A percentile compares a stretch with the other conserved stretches of the same genome.
Evolutionary conservation across 2,797 vertebrate species (phyloP).

Genomic region (Gymnothorax reevesii): DNA sequence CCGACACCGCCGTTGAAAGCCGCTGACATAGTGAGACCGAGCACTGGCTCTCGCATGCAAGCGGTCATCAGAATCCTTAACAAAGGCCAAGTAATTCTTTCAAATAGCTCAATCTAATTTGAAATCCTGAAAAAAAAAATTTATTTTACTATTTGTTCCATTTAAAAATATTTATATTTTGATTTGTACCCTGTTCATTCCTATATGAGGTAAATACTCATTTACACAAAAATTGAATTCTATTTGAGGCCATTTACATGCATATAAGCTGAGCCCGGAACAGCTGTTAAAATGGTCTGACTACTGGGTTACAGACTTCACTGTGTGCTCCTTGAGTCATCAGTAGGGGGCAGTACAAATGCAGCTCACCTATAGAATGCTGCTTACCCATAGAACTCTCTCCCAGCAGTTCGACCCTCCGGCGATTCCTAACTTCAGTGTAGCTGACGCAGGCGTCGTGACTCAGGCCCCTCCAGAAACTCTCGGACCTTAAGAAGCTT

Average conservation of each 20-base stretch:
- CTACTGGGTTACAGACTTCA: too few species aligned
- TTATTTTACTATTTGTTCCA: not conserved
- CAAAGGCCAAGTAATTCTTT: not conserved
- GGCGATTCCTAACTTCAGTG: conserved; percentile 91
- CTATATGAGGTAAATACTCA: too few species aligned
- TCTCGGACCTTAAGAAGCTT: conserved; percentile 64
- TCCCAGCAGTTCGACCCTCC: conserved; percentile 81
- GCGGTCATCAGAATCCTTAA: not conserved
- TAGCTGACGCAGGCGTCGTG: conserved; percentile 93
- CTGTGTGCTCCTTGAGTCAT: not conserved
- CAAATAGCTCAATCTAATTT: not conserved
- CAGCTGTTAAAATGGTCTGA: too few species aligned
- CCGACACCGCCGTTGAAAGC: too few species aligned
- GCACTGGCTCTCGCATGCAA: not conserved
- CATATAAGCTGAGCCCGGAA: too few species aligned
- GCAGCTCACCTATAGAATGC: too few species aligned
- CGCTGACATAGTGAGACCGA: not conserved
- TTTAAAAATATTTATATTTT: too few species aligned
- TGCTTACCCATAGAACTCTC: too few species aligned
- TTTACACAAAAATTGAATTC: too few species aligned
- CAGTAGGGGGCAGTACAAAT: not conserved
- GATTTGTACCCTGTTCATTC: too few species aligned
- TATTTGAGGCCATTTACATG: too few species aligned
- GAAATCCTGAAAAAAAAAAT: not conserved
- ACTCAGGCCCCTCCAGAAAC: conserved; percentile 89